Evolutionary conservation across 2,888 invertebrate genomes (phyloP).

Genomic region (Tinea trinotella): DNA sequence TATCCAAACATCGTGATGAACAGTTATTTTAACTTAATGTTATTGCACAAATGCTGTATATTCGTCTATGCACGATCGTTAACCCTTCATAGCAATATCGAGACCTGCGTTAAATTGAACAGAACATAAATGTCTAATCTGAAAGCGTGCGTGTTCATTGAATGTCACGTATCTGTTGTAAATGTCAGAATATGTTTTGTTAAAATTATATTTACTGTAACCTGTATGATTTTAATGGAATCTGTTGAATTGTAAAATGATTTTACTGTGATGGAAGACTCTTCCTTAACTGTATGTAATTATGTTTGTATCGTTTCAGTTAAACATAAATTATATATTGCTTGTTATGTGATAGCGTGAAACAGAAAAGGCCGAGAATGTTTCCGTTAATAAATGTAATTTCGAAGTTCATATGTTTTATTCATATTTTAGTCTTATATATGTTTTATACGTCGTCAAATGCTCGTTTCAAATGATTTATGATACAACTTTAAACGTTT

Average conservation of each 20-base stretch:
- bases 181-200: slow-evolving; percentile 11
- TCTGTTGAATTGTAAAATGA: slow-evolving; percentile 9
- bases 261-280: neutral
- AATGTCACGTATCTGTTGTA: slow-evolving; percentile 10
- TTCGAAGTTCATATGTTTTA: neutral
- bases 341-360: neutral
- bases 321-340: neutral
- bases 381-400: neutral
- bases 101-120: slow-evolving; percentile 12
- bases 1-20: neutral
- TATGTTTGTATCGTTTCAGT: neutral
- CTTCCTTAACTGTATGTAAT: neutral
- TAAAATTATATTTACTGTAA: neutral
- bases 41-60: slow-evolving; percentile 1
- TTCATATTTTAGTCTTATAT: neutral
- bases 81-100: neutral
- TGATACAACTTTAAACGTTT: slow-evolving; percentile 3
- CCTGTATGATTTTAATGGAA: slow-evolving; percentile 6
- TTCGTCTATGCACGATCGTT: slow-evolving; percentile 4
- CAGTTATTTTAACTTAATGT: neutral
- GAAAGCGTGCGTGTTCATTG: slow-evolving; percentile 12
- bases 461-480: slow-evolving; percentile 2
- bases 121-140: slow-evolving; percentile 10
- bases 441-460: neutral
- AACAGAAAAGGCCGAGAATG: neutral